Conservation (phyloP, 2,797 vertebrate genomes). For the Semaprochilodus insignis region DNA sequence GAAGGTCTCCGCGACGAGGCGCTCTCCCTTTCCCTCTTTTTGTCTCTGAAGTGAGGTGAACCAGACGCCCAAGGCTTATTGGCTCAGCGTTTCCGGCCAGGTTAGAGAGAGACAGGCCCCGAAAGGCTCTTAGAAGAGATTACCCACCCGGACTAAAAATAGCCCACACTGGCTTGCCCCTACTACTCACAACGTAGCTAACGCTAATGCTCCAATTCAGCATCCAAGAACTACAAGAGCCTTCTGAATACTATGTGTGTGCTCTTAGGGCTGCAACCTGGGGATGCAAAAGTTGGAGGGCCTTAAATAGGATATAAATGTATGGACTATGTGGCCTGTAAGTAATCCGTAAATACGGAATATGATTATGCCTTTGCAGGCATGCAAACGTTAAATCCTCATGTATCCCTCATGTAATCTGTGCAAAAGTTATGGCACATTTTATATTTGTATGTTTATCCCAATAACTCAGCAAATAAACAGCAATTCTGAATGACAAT, state of each 20-base stretch:
- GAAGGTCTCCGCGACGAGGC: constrained; percentile 52
- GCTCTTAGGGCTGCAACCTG: background rate
- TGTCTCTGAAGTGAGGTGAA: constrained; percentile 19
- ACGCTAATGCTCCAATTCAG: constrained; percentile 49
- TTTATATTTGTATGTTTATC: constrained; percentile 11
- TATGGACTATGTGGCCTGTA: background rate
- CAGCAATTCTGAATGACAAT: no score
- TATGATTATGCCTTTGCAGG: constrained; percentile 1
- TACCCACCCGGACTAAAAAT: constrained; percentile 94
- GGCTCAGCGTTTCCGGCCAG: constrained; percentile 94
- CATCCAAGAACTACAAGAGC: background rate
- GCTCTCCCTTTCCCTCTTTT: constrained; percentile 24
- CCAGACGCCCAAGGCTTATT: constrained; percentile 82
- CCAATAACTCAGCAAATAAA: no score
- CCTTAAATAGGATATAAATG: background rate
- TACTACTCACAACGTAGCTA: constrained; percentile 61
- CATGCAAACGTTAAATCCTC: background rate
- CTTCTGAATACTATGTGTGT: background rate
- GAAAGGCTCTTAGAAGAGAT: constrained; percentile 94
- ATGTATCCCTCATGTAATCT: background rate
- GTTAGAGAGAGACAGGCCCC: constrained; percentile 89
- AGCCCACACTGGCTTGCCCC: constrained; percentile 75
- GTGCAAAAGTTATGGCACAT: no score
- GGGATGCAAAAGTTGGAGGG: background rate
- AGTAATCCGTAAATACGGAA: background rate